These are phyloP conservation scores for Bradypus variegatus DNA, from an alignment of 2,797 vertebrate genomes.

Conservation along the genomic window DNA sequence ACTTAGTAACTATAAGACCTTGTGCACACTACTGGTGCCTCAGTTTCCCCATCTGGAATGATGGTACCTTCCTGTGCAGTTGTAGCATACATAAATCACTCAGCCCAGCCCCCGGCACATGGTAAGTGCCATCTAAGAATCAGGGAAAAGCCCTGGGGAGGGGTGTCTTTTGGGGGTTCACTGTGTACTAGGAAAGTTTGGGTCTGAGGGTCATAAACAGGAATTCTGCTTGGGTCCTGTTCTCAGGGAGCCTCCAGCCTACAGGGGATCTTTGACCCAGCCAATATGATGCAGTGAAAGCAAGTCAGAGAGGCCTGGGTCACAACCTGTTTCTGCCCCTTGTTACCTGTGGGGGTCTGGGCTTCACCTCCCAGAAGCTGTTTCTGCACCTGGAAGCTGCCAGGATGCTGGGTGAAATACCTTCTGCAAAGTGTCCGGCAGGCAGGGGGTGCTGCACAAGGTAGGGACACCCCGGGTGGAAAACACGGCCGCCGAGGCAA, in stretches of 20 bases:
- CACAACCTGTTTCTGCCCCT: background rate
- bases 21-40: background rate
- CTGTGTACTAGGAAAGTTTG: background rate
- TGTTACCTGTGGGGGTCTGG: background rate
- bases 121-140: background rate
- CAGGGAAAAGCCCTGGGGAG: background rate
- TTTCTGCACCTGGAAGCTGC: background rate
- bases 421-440: background rate
- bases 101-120: background rate
- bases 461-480: background rate
- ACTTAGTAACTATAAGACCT: background rate
- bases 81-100: background rate
- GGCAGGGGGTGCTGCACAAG: background rate
- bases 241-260: background rate
- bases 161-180: background rate
- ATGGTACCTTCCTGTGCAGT: background rate
- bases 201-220: background rate
- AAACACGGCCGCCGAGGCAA: background rate
- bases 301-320: background rate
- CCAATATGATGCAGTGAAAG: background rate
- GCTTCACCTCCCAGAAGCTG: background rate
- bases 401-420: background rate
- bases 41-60: background rate
- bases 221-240: background rate
- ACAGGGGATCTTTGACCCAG: background rate